These are phyloP conservation scores for Abrostola tripartita DNA, from an alignment of 2,888 invertebrate species.

Conservation along the genomic window DNA sequence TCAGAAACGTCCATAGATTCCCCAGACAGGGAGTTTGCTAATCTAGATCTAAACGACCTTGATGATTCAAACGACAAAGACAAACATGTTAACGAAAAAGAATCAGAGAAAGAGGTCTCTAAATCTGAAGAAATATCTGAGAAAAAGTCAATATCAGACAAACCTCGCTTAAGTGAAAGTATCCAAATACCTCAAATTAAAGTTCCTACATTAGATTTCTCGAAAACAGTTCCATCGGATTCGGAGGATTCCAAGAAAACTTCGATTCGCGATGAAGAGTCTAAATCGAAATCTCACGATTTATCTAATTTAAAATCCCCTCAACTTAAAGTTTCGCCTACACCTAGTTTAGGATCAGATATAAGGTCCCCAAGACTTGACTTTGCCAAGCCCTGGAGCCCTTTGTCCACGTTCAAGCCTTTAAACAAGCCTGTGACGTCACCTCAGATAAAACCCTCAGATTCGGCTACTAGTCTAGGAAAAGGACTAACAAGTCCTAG, in stretches of 20 bases:
- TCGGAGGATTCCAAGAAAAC: slow-evolving; percentile 75
- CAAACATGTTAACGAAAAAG: slow-evolving; percentile 66
- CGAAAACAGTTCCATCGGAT: slow-evolving; percentile 70
- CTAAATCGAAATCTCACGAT: slow-evolving; percentile 60
- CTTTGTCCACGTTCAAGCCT: slow-evolving; percentile 78
- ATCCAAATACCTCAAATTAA: slow-evolving; percentile 78
- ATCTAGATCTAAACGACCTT: slow-evolving; percentile 80
- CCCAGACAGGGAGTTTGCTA: slow-evolving; percentile 82
- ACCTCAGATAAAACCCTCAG: slow-evolving; percentile 73
- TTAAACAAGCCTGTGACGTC: slow-evolving; percentile 68
- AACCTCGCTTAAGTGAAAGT: slow-evolving; percentile 59
- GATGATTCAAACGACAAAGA: slow-evolving; percentile 78
- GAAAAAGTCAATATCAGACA: slow-evolving; percentile 67
- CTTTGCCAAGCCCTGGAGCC: slow-evolving; percentile 77
- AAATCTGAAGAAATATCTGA: slow-evolving; percentile 74
- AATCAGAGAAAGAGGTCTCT: slow-evolving; percentile 61
- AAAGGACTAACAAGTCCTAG: slow-evolving; percentile 78
- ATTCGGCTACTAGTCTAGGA: slow-evolving; percentile 73
- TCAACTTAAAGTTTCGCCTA: slow-evolving; percentile 76
- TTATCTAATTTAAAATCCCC: slow-evolving; percentile 65
- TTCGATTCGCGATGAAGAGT: slow-evolving; percentile 68
- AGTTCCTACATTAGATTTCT: slow-evolving; percentile 79
- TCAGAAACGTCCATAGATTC: slow-evolving; percentile 86
- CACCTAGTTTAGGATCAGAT: slow-evolving; percentile 72
- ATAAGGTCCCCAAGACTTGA: slow-evolving; percentile 74